phyloP scores from a whole-genome alignment of 2,113 vertebrate genomes.

The Plecotus auritus region DNA sequence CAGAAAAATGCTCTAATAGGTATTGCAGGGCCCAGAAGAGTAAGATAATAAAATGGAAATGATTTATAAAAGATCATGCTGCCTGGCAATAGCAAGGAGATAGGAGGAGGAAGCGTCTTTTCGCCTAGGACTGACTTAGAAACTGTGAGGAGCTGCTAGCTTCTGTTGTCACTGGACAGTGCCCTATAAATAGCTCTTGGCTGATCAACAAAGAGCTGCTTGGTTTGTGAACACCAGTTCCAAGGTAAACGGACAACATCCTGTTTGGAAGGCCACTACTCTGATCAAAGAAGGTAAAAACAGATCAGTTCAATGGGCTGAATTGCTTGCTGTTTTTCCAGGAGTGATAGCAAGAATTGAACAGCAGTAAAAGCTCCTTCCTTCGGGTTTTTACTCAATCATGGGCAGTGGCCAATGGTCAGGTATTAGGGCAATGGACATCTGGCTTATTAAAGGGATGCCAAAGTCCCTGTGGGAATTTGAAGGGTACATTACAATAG shows the following conservation, averaged over 20 bases:
- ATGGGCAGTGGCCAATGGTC: not conserved
- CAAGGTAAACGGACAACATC: not conserved
- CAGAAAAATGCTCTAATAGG: not conserved
- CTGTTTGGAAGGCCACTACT: not conserved
- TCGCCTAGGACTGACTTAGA: not conserved
- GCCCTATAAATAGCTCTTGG: not conserved
- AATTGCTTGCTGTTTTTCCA: not conserved
- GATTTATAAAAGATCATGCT: not conserved
- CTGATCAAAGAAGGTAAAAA: not conserved
- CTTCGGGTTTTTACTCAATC: not conserved
- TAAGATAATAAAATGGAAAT: not conserved
- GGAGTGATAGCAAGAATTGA: not conserved
- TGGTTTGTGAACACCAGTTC: not conserved
- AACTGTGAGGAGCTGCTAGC: not conserved
- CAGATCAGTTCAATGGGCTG: not conserved
- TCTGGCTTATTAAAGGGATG: not conserved
- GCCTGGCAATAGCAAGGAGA: not conserved
- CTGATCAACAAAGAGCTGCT: not conserved
- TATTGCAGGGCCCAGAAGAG: not conserved
- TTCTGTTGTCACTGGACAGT: not conserved
- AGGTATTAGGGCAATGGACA: not conserved
- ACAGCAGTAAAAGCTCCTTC: not conserved
- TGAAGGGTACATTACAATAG: not conserved
- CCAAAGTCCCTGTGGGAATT: not conserved
- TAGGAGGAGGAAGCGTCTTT: not conserved